Conservation (phyloP, 2,113 vertebrate species). For the Castor canadensis region DNA sequence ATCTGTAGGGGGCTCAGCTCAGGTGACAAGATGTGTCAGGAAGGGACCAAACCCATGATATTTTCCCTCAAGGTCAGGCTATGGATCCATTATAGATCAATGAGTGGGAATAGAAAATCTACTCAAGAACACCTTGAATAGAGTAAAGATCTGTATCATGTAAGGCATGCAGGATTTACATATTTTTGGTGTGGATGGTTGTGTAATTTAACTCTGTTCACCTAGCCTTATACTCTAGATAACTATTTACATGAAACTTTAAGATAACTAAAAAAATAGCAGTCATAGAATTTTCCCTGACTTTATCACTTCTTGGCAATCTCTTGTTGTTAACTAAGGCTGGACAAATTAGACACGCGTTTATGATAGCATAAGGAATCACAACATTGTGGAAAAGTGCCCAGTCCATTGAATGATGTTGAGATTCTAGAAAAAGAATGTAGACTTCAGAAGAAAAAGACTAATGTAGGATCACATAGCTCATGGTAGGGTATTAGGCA, state of each 20-base stretch:
- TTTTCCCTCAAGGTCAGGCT: conserved; percentile 35
- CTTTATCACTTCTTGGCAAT: not conserved
- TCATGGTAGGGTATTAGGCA: not conserved
- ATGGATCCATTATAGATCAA: not conserved
- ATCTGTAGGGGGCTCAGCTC: not conserved
- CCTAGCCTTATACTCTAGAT: not conserved
- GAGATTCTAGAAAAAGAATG: not conserved
- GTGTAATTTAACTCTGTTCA: not conserved
- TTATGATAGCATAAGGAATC: not conserved
- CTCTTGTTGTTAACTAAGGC: not conserved
- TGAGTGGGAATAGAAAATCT: not conserved
- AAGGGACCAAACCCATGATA: not conserved
- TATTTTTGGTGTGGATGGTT: not conserved
- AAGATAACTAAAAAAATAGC: not conserved
- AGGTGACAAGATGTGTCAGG: not conserved
- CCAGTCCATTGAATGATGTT: not conserved
- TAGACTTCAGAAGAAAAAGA: not conserved
- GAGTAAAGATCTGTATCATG: not conserved
- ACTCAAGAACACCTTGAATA: not conserved
- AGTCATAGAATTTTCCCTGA: not conserved
- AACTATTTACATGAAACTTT: not conserved
- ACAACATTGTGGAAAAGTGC: not conserved
- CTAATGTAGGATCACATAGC: not conserved
- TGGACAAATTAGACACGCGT: not conserved
- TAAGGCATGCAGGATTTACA: not conserved